These are phyloP conservation scores for Medauroidea extradentata DNA, from an alignment of 1,140 invertebrate genomes.

Conservation along the genomic window DNA sequence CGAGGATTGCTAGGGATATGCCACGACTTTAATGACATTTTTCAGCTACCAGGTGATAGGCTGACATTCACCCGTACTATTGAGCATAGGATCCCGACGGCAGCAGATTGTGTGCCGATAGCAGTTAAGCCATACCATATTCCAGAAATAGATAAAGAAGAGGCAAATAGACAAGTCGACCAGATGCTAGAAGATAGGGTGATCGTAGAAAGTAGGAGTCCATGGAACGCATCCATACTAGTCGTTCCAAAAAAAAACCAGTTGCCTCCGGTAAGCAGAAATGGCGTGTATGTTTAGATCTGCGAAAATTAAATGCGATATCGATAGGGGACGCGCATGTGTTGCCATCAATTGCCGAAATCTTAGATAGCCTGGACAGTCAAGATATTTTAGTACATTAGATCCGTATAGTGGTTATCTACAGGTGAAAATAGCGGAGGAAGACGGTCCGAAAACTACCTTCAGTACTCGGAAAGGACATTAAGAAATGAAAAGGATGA, in stretches of 20 bases:
- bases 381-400: slow-evolving; percentile 38
- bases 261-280: slow-evolving; percentile 10
- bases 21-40: not conserved
- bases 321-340: slow-evolving; percentile 38
- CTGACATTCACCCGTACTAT: slow-evolving; percentile 1
- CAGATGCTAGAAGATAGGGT: slow-evolving; percentile 18
- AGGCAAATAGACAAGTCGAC: slow-evolving; percentile 7
- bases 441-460: slow-evolving; percentile 39
- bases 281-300: slow-evolving; percentile 27
- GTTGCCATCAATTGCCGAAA: slow-evolving; percentile 44
- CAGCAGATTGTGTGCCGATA: not conserved
- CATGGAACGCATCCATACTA: slow-evolving; percentile 23
- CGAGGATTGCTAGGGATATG: no score
- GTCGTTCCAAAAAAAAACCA: slow-evolving; percentile 23
- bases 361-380: slow-evolving; percentile 33
- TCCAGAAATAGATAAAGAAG: not conserved
- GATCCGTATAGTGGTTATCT: slow-evolving; percentile 44
- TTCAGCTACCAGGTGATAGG: slow-evolving; percentile 10
- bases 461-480: slow-evolving; percentile 29
- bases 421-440: slow-evolving; percentile 39
- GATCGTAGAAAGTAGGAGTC: slow-evolving; percentile 18
- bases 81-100: not conserved
- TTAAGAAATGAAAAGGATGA: no score
- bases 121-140: not conserved
- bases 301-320: slow-evolving; percentile 26